Percentiles rank a stretch among this genome's conserved stretches.
These are phyloP conservation scores for Pseudochirops cupreus DNA, from an alignment of 2,797 vertebrate genomes.

Conservation along the genomic window DNA sequence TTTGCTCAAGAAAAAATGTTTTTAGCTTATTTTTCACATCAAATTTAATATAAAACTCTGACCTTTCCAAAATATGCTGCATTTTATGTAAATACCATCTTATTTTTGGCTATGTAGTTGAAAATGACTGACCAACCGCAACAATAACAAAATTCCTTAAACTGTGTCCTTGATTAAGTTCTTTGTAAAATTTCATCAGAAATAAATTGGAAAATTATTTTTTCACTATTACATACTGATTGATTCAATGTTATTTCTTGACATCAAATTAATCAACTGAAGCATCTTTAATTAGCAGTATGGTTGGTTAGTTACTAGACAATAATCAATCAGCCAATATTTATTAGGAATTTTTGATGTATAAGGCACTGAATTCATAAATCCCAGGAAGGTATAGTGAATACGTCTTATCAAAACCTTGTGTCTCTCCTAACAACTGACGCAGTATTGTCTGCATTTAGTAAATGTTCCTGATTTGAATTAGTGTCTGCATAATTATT, in stretches of 20 bases:
- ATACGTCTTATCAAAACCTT: neutral
- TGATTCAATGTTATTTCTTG: constrained; percentile 32
- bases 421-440: neutral
- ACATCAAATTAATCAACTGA: constrained; percentile 10
- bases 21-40: constrained; percentile 47
- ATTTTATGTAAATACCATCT: constrained; percentile 51
- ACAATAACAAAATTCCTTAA: constrained; percentile 33
- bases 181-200: constrained; percentile 10
- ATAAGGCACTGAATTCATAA: neutral
- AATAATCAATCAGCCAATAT: neutral
- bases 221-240: constrained; percentile 42
- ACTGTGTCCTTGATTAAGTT: constrained; percentile 35
- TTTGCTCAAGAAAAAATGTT: constrained; percentile 31
- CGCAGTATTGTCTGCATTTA: neutral
- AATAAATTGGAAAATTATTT: constrained; percentile 17
- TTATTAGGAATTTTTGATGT: neutral
- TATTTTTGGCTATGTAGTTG: neutral
- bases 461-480: neutral
- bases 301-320: neutral
- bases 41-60: constrained; percentile 38
- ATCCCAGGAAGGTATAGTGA: neutral
- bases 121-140: constrained; percentile 22
- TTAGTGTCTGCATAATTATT: neutral
- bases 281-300: neutral
- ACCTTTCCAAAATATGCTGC: neutral